Base-by-base conservation (phyloP, 2,797 vertebrate genomes). In the Acipenser ruthenus region DNA sequence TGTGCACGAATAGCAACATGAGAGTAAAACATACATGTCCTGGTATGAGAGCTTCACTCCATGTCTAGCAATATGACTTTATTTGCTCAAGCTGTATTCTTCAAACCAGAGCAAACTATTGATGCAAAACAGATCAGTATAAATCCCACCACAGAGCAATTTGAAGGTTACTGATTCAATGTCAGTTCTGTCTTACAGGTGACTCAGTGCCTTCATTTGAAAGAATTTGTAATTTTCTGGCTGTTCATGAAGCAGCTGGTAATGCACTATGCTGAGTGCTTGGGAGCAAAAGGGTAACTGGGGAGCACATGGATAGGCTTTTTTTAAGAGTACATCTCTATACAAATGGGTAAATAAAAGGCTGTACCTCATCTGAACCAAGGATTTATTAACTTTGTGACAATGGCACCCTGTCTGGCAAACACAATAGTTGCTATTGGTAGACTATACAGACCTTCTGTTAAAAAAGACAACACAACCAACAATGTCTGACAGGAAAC, bases 61-160 rank as follows among this genome's bases (percentile, higher is more conserved):
- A 37, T 37, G 23, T 37, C 23, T 37, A 37, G 23, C 23, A 37
- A 37, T 37, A 37, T 37, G 23, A 37, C 23, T 37, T 37, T 63
- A 58, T 70, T 61, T 63, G 63, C 56, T 63, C 50, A 66, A 15
- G 47, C 9, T 63, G 55, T 60, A n/a, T 18, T 52, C 48, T 65
- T 61, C 66, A 68, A 65, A 70, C 65, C 69, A 67, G 60, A 62
- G 47, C 48, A 62, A 47, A 6, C 62, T 65, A 67, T 49, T 58
- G 9, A 67, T 70, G 56, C 12, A 50, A 64, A 64, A 67, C 49
- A 67, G 55, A 67, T 70, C 69, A 49, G 63, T 70, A 60, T 13
- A 23, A 37, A 63, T 60, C 49, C 60, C 6, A 23, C 50, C 9
- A 49, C 62, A 55, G 62, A 64, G 62, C 13, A 10, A 49, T 48